phyloP scores from a whole-genome alignment of 2,113 vertebrate species.

The Grammomys surdaster region DNA sequence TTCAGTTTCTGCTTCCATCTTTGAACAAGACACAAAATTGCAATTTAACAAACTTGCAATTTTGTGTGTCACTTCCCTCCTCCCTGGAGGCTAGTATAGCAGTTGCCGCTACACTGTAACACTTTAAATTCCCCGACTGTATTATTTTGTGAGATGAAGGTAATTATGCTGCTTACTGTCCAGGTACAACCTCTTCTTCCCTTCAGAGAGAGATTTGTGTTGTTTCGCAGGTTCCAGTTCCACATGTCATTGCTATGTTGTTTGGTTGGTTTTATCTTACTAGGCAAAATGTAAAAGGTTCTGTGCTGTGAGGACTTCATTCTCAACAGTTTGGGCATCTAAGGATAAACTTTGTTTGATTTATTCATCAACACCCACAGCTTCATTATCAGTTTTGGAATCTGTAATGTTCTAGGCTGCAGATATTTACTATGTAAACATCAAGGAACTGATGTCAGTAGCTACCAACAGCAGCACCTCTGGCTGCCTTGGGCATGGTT shows the following conservation, averaged over 20 bases:
- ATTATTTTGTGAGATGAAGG: constrained; percentile 83
- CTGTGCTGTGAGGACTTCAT: constrained; percentile 52
- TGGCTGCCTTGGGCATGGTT: constrained; percentile 71
- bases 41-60: constrained; percentile 84
- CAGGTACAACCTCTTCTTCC: constrained; percentile 59
- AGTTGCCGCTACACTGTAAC: constrained; percentile 75
- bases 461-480: constrained; percentile 68
- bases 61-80: constrained; percentile 81
- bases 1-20: too few relatives aligned
- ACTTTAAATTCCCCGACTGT: constrained; percentile 77
- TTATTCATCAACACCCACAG: constrained; percentile 74
- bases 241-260: constrained; percentile 38
- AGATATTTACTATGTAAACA: constrained; percentile 84
- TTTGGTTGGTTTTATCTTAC: constrained; percentile 71
- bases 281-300: constrained; percentile 67
- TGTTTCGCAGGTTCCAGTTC: constrained; percentile 76
- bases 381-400: constrained; percentile 80
- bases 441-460: constrained; percentile 79
- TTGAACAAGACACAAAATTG: too few relatives aligned
- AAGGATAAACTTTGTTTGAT: constrained; percentile 75
- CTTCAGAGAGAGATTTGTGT: constrained; percentile 69
- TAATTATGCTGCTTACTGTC: constrained; percentile 85
- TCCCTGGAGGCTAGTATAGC: constrained; percentile 75
- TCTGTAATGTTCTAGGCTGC: constrained; percentile 82
- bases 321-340: constrained; percentile 75